Evolutionary conservation across 1,140 invertebrate species (phyloP), one percentile per base, ranked within the genome.

Genomic region (Hylyphantes graminicola): DNA sequence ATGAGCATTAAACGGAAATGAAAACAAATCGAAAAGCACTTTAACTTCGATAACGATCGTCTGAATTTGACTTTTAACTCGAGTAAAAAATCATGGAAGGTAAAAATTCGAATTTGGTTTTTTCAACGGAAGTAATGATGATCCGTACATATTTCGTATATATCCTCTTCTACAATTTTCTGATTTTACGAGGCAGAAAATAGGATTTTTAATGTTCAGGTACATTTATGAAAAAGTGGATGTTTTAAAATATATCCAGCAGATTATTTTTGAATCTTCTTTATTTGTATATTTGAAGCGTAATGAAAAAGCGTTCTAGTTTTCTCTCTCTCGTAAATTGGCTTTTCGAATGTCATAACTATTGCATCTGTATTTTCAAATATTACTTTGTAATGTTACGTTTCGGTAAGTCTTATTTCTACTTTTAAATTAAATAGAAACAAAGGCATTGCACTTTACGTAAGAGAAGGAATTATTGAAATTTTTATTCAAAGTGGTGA

Each of bases 1-100:
- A 65, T 7, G 1, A 63, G 9, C 35, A 2, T 15, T n/a, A 65
- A 10, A 54, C 51, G 53, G 55, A 53, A 35, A 53, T 12, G 64
- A 77, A 67, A 53, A 54, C 48, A 13, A 10, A 65, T 53, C 9
- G 65, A 73, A 78, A 65, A 21, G 51, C 57, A 65, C 76, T 78
- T 78, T 53, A 78, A 67, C 76, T 54, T 67, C 61, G 76, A 65
- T 65, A 65, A 78, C 61, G 61, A 78, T 64, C 59, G 61, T 67
- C 63, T 78, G 76, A 48, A n/a, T 55, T 78, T 78, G 63, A 78
- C 61, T 78, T 67, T 78, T 65, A 48, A 48, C 67, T 65, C n/a
- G 7, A 21, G 15, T 13, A 53, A 76, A 73, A 50, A 35, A 76
- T 21, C 10, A 55, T 51, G 67, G 54, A 64, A 76, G 11, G 13